Evolutionary conservation across 2,888 invertebrate species (phyloP), one percentile per base, ranked within the genome.

Genomic region (Macrosiphum euphorbiae): DNA sequence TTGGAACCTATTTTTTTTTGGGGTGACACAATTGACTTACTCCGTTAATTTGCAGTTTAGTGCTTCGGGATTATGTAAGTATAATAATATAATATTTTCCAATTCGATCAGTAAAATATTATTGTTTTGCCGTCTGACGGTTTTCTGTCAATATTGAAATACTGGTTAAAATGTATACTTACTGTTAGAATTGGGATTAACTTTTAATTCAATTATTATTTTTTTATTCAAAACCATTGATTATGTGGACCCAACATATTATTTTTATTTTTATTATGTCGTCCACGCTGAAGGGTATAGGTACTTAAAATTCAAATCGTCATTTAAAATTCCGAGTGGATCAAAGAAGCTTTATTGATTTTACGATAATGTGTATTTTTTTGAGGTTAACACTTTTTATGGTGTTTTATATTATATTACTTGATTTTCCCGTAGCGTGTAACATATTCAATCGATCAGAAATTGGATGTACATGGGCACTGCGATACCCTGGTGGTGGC

Each of bases 371-470:
- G 26, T 55, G 10, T 91, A 11, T 85, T 85, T 85, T 55, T 10
- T 44, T 55, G 28, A 78, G 11, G 11, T 35, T 47, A 84, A 91
- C 55, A 91, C n/a, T 91, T 91, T 85, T 86, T 13, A 44, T 3
- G 55, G 58, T 61, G 10, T 91, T 41, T 20, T 47, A 41, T 85
- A 58, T 86, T 85, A 58, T 86, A 58, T 86, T 86, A 26, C 24
- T n/a, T 47, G 11, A 91, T 91, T 44, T 20, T 86, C 10, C 24
- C 7, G 5, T 78, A 67, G 16, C 5, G 3, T 84, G 55, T 91
- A 85, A 58, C 85, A 78, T 52, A 58, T 58, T 86, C 85, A 85
- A 91, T 91, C 91, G 86, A 86, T 91, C 86, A 47, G 58, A 44
- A 86, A 86, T 91, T 85, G n/a, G 24, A 58, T 47, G 85, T 58